Conservation (phyloP, 2,888 invertebrate genomes). For the Agrotis segetum region DNA sequence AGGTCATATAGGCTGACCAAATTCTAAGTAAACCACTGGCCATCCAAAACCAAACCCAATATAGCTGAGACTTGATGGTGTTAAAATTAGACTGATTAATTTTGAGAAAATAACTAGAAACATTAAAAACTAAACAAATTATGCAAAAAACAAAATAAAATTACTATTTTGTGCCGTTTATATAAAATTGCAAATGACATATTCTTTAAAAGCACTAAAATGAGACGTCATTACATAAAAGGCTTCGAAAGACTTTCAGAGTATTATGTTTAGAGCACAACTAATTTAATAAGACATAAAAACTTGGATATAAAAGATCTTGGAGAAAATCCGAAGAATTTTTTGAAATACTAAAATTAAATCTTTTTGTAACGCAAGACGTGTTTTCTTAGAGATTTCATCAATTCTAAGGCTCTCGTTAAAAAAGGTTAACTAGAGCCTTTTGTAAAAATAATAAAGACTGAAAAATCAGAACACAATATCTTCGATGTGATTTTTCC, state of each 20-base stretch:
- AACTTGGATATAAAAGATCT: conserved; percentile 16
- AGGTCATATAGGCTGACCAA: background rate
- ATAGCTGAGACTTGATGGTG: background rate
- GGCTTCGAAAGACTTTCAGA: conserved; percentile 16
- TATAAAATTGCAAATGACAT: conserved; percentile 22
- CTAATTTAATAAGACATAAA: conserved; percentile 28
- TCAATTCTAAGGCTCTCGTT: background rate
- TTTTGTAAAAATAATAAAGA: background rate
- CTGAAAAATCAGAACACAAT: background rate
- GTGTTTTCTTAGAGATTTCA: conserved; percentile 5
- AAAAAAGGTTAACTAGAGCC: background rate
- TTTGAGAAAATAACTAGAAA: background rate
- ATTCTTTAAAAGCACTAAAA: conserved; percentile 28
- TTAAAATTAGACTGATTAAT: background rate
- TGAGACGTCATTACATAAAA: conserved; percentile 18
- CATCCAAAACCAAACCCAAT: background rate
- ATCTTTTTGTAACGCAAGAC: background rate
- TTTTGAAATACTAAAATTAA: conserved; percentile 1
- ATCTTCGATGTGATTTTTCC: background rate
- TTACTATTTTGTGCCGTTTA: background rate
- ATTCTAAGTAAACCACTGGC: background rate
- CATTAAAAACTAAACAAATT: background rate
- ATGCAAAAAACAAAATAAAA: conserved; percentile 7
- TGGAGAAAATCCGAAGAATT: conserved; percentile 1
- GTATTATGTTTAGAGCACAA: conserved; percentile 14